phyloP scores from a whole-genome alignment of 1,140 invertebrate species.

The Palaemon carinicauda region DNA sequence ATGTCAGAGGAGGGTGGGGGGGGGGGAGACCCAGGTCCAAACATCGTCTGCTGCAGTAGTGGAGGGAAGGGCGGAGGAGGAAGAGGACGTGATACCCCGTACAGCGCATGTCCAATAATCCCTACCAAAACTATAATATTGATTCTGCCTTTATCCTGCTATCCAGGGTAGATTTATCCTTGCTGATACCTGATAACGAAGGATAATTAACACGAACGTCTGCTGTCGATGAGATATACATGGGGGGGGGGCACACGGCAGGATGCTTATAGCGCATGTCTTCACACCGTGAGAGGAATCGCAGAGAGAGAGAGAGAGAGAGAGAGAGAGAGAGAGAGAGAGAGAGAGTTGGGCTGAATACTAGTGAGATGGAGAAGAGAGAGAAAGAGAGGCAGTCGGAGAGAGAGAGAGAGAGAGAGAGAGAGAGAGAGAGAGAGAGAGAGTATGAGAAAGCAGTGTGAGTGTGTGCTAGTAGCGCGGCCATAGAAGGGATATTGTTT shows the following conservation, averaged over 20 bases:
- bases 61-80: background rate
- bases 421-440: slow-evolving; percentile 33
- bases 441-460: background rate
- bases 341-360: slow-evolving; percentile 1
- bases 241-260: background rate
- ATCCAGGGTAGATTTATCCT: too few species aligned
- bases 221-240: background rate
- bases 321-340: slow-evolving; percentile 20
- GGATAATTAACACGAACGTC: too few species aligned
- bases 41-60: too few species aligned
- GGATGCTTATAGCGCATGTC: background rate
- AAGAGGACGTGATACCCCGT: background rate
- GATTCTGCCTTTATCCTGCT: background rate
- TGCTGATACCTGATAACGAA: too few species aligned
- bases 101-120: slow-evolving; percentile 46
- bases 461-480: slow-evolving; percentile 4
- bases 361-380: background rate
- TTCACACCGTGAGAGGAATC: background rate
- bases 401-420: slow-evolving; percentile 13
- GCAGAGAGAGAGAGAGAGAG: slow-evolving; percentile 9
- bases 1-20: background rate
- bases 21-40: background rate
- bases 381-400: too few species aligned
- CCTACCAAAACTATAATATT: slow-evolving; percentile 10
- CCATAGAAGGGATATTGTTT: slow-evolving; percentile 48